These are phyloP conservation scores for Tetranychus piercei DNA, from an alignment of 2,888 invertebrate species.

Conservation along the genomic window DNA sequence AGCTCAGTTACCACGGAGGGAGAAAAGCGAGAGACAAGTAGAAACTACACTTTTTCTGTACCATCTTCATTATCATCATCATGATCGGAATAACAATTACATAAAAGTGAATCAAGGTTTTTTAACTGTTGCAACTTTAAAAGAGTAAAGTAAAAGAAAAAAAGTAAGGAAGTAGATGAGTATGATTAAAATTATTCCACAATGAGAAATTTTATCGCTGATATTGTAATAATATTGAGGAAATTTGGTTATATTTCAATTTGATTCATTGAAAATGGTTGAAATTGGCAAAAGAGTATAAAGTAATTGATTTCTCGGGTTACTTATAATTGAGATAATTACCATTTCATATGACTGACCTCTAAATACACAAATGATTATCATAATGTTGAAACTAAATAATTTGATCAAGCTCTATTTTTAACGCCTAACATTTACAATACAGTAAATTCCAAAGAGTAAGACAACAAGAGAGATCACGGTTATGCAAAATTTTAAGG, in stretches of 20 bases:
- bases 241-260: no score
- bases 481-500: no score
- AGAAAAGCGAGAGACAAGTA: background rate
- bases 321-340: background rate
- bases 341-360: background rate
- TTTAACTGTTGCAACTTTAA: no score
- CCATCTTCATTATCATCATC: background rate
- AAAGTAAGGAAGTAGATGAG: background rate
- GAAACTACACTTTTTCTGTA: background rate
- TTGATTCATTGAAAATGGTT: no score
- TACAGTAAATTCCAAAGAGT: no score
- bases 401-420: no score
- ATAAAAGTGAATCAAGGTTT: background rate
- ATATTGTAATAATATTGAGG: no score
- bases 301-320: background rate
- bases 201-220: no score
- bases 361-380: background rate
- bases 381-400: no score
- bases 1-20: background rate
- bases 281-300: background rate
- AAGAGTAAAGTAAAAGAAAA: background rate
- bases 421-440: no score
- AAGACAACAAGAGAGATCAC: no score
- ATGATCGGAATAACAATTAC: constrained; percentile 2
- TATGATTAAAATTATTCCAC: background rate